Conservation (phyloP, 2,797 vertebrate genomes). For the Argya squamiceps region DNA sequence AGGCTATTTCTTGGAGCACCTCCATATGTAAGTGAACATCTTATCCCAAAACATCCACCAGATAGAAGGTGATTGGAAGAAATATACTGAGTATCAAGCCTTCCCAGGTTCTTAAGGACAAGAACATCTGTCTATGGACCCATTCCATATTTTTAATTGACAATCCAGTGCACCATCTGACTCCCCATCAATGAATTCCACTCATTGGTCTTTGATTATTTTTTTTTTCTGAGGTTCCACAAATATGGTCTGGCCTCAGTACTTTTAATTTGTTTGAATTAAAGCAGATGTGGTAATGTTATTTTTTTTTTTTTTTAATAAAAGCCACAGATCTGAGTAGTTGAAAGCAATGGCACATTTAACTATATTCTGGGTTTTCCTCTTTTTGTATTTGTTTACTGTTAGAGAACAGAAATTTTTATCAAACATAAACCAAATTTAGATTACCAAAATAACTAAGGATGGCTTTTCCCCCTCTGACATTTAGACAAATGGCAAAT, state of each 20-base stretch:
- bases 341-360: neutral
- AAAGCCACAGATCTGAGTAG: neutral
- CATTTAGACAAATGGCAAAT: conserved; percentile 36
- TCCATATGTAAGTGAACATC: neutral
- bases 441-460: conserved; percentile 8
- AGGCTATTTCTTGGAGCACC: neutral
- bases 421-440: neutral
- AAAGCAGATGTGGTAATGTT: neutral
- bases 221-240: neutral
- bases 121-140: neutral
- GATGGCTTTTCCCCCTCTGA: neutral
- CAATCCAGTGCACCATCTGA: neutral
- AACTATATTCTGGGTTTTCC: neutral
- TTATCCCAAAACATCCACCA: neutral
- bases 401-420: neutral
- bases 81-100: neutral
- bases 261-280: neutral
- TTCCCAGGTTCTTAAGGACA: neutral
- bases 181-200: neutral
- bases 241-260: neutral
- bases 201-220: too few species aligned
- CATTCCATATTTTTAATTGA: neutral
- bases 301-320: neutral
- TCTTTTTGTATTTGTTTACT: conserved; percentile 19
- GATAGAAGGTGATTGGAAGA: rapidly evolving